Conservation (phyloP, 2,113 vertebrate genomes). For the Mormoops blainvillei region DNA sequence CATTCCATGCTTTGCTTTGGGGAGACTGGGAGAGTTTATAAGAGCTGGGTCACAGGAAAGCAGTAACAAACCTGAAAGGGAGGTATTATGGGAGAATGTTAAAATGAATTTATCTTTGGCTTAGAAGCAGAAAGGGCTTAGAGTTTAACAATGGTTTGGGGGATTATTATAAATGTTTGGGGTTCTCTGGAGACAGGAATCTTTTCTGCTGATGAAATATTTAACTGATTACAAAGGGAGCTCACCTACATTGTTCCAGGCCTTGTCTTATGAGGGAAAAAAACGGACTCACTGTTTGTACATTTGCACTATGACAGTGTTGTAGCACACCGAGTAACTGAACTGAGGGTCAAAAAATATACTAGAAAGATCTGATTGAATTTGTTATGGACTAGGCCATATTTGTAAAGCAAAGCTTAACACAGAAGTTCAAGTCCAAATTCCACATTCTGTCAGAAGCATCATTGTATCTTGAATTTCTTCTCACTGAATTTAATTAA, state of each 20-base stretch:
- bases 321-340: background rate
- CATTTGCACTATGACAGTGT: background rate
- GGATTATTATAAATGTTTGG: background rate
- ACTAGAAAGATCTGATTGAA: background rate
- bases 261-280: background rate
- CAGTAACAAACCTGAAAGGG: background rate
- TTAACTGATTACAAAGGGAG: background rate
- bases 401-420: constrained; percentile 16
- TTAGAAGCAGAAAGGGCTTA: background rate
- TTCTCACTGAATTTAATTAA: constrained; percentile 16
- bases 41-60: background rate
- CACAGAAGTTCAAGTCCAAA: background rate
- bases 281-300: background rate
- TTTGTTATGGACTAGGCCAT: background rate
- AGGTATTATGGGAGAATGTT: background rate
- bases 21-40: background rate
- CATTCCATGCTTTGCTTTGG: background rate
- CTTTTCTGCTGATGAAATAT: background rate
- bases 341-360: background rate
- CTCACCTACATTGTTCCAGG: background rate
- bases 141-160: background rate
- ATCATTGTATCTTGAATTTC: background rate
- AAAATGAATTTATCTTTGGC: background rate
- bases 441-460: background rate
- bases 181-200: background rate